These are phyloP conservation scores for Diachasmimorpha longicaudata DNA, from an alignment of 1,140 invertebrate genomes.

Conservation along the genomic window DNA sequence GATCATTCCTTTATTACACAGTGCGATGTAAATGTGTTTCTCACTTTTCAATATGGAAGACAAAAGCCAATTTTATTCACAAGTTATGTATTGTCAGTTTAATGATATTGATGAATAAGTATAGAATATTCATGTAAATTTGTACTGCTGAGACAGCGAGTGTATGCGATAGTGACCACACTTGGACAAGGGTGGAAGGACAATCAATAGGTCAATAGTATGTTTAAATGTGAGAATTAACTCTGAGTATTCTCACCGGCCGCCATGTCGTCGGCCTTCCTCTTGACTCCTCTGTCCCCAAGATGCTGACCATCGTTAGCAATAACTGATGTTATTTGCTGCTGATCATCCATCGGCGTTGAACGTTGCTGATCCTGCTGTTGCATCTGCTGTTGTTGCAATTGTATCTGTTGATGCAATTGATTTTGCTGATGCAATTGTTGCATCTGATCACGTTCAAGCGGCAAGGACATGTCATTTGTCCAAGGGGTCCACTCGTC, in stretches of 20 bases:
- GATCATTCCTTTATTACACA: neutral
- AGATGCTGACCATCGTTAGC: slow-evolving; percentile 44
- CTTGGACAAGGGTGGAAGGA: slow-evolving; percentile 44
- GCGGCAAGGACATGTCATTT: slow-evolving; percentile 27
- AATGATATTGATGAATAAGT: slow-evolving; percentile 8
- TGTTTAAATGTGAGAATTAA: neutral
- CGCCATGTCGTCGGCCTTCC: slow-evolving; percentile 57
- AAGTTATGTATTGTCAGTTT: slow-evolving; percentile 14
- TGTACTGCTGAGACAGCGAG: slow-evolving; percentile 60
- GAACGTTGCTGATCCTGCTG: slow-evolving; percentile 44
- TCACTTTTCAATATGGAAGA: neutral
- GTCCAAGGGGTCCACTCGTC: slow-evolving; percentile 64
- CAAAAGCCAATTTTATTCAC: neutral
- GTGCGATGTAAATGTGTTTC: neutral
- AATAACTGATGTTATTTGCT: slow-evolving; percentile 33
- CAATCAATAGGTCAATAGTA: neutral
- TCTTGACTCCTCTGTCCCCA: slow-evolving; percentile 55
- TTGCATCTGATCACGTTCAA: slow-evolving; percentile 32
- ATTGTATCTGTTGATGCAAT: slow-evolving; percentile 38
- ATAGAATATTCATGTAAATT: neutral
- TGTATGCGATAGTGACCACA: slow-evolving; percentile 53
- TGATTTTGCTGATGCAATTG: slow-evolving; percentile 36
- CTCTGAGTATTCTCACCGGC: slow-evolving; percentile 35
- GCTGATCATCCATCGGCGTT: slow-evolving; percentile 44
- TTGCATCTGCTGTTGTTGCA: slow-evolving; percentile 41